Percentiles rank a stretch among this genome's conserved stretches.
These are phyloP conservation scores for Itoplectis maculator DNA, from an alignment of 2,888 invertebrate species.

Conservation along the genomic window DNA sequence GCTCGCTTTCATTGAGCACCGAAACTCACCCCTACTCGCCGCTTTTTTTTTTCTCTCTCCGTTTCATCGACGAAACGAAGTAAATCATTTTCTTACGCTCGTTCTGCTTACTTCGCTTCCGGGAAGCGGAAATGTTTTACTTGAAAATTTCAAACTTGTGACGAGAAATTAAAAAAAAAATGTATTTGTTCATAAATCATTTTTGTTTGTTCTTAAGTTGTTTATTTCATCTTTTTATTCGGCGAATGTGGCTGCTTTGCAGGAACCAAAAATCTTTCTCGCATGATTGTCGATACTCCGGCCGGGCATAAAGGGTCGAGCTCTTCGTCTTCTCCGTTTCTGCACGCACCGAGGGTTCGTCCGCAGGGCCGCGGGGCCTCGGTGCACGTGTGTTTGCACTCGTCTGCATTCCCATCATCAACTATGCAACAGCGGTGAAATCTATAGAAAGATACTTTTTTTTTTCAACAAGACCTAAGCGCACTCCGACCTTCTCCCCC, in stretches of 20 bases:
- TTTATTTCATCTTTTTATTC: too few relatives aligned
- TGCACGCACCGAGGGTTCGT: not conserved
- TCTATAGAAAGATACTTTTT: not conserved
- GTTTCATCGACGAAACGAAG: not conserved
- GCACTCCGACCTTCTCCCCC: not conserved
- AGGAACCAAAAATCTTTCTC: too few relatives aligned
- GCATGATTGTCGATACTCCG: too few relatives aligned
- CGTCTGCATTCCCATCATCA: constrained; percentile 22
- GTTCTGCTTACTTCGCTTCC: not conserved
- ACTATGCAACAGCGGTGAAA: constrained; percentile 7
- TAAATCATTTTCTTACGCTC: not conserved
- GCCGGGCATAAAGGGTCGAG: not conserved
- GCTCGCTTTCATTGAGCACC: not conserved
- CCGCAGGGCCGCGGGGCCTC: not conserved
- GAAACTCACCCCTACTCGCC: not conserved
- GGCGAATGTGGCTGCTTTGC: too few relatives aligned
- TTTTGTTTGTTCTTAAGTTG: too few relatives aligned
- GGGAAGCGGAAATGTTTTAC: too few relatives aligned
- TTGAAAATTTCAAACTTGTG: too few relatives aligned
- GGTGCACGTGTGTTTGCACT: constrained; percentile 23
- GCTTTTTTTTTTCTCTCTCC: constrained; percentile 2
- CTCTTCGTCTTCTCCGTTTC: not conserved
- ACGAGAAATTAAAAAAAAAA: too few relatives aligned
- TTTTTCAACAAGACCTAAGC: not conserved
- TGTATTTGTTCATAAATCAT: too few relatives aligned